These are phyloP conservation scores for Ophiothrix spiculata DNA, from an alignment of 35 echinoderm and acorn worm genomes.

Conservation along the genomic window DNA sequence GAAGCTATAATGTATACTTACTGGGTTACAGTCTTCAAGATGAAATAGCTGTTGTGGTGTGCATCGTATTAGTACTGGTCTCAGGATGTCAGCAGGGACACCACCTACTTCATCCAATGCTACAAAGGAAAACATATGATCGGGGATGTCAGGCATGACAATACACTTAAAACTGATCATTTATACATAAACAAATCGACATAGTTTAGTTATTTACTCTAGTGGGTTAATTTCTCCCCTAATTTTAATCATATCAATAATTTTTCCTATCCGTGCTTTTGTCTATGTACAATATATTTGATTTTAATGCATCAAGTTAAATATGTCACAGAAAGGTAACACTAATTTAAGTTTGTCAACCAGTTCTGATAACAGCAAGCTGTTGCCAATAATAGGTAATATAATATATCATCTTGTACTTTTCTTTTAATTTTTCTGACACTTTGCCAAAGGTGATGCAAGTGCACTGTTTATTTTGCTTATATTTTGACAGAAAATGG, in stretches of 20 bases:
- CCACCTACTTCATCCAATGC: slow-evolving; percentile 89
- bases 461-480: too few relatives aligned
- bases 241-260: too few relatives aligned
- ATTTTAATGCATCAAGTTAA: background rate
- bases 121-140: slow-evolving; percentile 4
- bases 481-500: too few relatives aligned
- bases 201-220: background rate
- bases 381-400: too few relatives aligned
- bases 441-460: too few relatives aligned
- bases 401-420: too few relatives aligned
- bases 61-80: slow-evolving; percentile 75
- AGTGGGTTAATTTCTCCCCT: background rate
- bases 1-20: slow-evolving; percentile 46
- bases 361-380: too few relatives aligned
- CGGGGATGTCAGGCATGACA: too few relatives aligned
- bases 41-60: slow-evolving; percentile 69
- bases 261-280: too few relatives aligned
- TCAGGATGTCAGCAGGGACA: slow-evolving; percentile 74
- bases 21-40: slow-evolving; percentile 94
- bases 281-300: too few relatives aligned
- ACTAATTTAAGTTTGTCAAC: too few relatives aligned
- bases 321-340: background rate
- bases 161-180: background rate
- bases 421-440: too few relatives aligned
- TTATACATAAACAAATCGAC: background rate